phyloP scores from a whole-genome alignment of 2,113 vertebrate species.

The Calidris pugnax region DNA sequence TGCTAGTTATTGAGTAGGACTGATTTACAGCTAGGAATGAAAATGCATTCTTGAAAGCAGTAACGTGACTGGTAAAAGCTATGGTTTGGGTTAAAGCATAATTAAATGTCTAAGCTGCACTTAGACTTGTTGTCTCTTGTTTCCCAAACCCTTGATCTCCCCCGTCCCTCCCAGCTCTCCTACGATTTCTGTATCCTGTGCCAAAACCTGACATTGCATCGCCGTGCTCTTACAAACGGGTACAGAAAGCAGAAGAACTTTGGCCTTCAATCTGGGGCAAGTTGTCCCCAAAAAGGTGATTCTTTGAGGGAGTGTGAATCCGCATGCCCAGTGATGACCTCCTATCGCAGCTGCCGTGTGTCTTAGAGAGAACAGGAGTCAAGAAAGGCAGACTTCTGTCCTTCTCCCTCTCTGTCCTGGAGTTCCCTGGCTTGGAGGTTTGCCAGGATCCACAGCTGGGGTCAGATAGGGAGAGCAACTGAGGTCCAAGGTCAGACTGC shows the following conservation, averaged over 20 bases:
- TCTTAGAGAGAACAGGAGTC: neutral
- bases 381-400: neutral
- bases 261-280: neutral
- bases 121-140: neutral
- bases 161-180: neutral
- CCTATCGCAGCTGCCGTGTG: neutral
- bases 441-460: constrained; percentile 36
- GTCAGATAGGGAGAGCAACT: constrained; percentile 41
- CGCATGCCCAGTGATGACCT: neutral
- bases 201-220: neutral
- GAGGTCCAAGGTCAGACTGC: constrained; percentile 43
- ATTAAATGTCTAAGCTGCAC: neutral
- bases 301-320: neutral
- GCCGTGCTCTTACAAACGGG: neutral
- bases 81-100: neutral
- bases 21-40: neutral
- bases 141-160: constrained; percentile 13
- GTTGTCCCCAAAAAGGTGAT: neutral
- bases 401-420: neutral
- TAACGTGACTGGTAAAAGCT: neutral
- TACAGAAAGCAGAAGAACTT: neutral
- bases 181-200: neutral
- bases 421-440: neutral
- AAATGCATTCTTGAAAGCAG: neutral
- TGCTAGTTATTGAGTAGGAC: neutral